These are phyloP conservation scores for Thalassoma bifasciatum DNA, from an alignment of 2,113 vertebrate species.

Conservation along the genomic window DNA sequence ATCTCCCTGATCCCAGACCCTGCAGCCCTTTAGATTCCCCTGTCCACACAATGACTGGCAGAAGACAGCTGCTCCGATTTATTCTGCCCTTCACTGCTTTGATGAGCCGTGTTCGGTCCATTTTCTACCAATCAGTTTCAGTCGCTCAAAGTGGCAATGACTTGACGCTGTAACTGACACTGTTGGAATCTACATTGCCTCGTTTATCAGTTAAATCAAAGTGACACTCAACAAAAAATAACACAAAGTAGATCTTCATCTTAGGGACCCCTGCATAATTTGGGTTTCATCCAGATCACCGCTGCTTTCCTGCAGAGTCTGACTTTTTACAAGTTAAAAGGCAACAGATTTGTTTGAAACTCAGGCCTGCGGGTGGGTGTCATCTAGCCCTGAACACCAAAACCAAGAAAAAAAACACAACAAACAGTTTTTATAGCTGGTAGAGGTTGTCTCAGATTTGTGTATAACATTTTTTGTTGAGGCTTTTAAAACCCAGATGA, in stretches of 20 bases:
- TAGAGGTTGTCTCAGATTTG: constrained; percentile 58
- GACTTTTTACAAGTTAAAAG: constrained; percentile 23
- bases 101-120: constrained; percentile 3
- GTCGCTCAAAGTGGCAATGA: constrained; percentile 21
- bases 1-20: constrained; percentile 27
- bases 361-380: constrained; percentile 14
- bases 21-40: constrained; percentile 31
- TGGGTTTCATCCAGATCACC: constrained; percentile 10
- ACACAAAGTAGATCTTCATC: neutral
- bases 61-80: constrained; percentile 15
- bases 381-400: constrained; percentile 31
- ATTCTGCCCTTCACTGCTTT: constrained; percentile 28
- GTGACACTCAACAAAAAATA: neutral
- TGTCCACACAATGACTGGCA: constrained; percentile 35
- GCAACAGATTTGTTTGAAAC: constrained; percentile 22
- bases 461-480: constrained; percentile 63
- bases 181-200: neutral
- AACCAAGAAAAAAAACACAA: constrained; percentile 3
- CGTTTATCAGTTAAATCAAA: constrained; percentile 2
- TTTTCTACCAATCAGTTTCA: constrained; percentile 43
- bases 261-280: neutral
- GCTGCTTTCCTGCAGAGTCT: constrained; percentile 1
- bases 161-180: neutral
- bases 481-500: constrained; percentile 73
- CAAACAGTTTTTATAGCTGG: constrained; percentile 35